Evolutionary conservation across 2,113 vertebrate species (phyloP), one percentile per base, ranked within the genome.

Genomic region (Pterophyllum scalare): DNA sequence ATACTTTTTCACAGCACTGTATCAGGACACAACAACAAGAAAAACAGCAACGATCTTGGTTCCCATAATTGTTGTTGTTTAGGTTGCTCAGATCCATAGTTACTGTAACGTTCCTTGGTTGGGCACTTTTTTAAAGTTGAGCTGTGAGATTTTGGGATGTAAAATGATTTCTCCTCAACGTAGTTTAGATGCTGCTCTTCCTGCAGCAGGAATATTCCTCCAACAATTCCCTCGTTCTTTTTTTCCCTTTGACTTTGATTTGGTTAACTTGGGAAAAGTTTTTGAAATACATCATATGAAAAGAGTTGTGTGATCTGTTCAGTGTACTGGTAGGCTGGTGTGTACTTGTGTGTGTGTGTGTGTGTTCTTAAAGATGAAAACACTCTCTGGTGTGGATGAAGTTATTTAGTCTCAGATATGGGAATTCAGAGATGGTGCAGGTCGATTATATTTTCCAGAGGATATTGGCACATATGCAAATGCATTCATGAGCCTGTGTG

Each of bases 381-480:
- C 65, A 49, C 24, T 70, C 10, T 49, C 64, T 40, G 2, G 46
- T 49, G 46, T 49, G 46, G 46, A 49, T 49, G 26, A n/a, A 31
- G 65, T 52, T 31, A 52, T 70, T 70, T 46, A 28, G 43, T 49
- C 31, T 52, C 15, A 70, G 17, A 70, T 70, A 52, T 28, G 10
- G 6, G 65, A 52, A 70, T 70, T 72, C 24, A 28, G 65, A 31
- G 24, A 52, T 31, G 43, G 43, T 52, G 24, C 65, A 70, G 24
- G 24, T 46, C 3, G 43, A 52, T 31, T 13, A 52, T 72, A 20
- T 31, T 72, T 31, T 52, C 65, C 43, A 70, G 24, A 52, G 24
- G 43, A 52, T 31, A 72, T 52, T 72, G 65, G 65, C 43, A 72
- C 65, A 72, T 72, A 72, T 72, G 65, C 43, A 52, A 31, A 52